These are phyloP conservation scores for Pocillopora verrucosa DNA, from an alignment of 64 coral and sea anemone genomes.

Conservation along the genomic window DNA sequence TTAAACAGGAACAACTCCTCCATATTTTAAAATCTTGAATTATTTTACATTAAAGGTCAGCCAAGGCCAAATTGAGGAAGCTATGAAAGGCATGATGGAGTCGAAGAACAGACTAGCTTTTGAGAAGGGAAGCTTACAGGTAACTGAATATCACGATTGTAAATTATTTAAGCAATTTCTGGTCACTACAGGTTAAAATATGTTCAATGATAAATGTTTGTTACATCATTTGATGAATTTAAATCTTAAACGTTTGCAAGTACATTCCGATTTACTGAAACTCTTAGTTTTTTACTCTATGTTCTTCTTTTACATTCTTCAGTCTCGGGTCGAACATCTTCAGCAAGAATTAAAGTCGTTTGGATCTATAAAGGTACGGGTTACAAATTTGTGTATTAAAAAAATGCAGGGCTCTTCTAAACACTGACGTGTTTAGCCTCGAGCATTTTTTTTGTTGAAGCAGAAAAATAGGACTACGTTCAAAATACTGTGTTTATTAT, in stretches of 20 bases:
- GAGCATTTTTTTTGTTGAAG: no score
- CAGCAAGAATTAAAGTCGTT: constrained; percentile 63
- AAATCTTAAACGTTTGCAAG: not conserved
- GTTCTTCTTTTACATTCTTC: not conserved
- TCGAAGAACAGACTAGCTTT: constrained; percentile 91
- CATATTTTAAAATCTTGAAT: not conserved
- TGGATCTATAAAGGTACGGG: constrained; percentile 54
- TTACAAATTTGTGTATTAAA: no score
- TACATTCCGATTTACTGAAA: not conserved
- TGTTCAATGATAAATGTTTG: no score
- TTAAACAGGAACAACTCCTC: not conserved
- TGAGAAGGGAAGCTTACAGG: constrained; percentile 90
- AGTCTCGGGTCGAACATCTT: constrained; percentile 77
- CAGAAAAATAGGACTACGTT: no score
- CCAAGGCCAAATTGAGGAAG: constrained; percentile 83
- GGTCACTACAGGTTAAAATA: no score
- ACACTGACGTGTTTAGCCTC: no score
- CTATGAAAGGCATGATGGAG: constrained; percentile 94
- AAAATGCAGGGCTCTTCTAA: no score
- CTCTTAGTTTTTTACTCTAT: not conserved
- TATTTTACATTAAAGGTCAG: constrained; percentile 32
- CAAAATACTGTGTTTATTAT: not conserved
- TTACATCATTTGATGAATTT: no score
- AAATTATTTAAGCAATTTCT: no score
- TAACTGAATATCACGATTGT: not conserved